A percentile compares a stretch with the other conserved stretches of the same genome.
Evolutionary conservation across 2,888 invertebrate genomes (phyloP).

Genomic region (Deilephila elpenor): DNA sequence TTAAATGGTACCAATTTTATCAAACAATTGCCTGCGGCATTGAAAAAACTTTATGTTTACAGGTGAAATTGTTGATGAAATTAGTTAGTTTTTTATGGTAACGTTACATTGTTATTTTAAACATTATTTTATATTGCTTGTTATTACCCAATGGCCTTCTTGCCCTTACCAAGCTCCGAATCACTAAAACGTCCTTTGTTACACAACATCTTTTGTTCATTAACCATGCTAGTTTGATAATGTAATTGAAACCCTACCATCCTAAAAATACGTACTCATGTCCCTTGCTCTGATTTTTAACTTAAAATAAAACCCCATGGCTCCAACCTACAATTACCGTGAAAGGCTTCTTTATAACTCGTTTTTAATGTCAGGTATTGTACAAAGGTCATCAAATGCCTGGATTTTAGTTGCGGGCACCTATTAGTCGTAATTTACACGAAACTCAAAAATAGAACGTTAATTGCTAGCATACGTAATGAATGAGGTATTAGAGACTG

Average conservation of each 20-base stretch:
- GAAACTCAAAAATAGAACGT: slow-evolving; percentile 30
- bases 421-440: slow-evolving; percentile 33
- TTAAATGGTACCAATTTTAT: too few species aligned
- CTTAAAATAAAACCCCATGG: background rate
- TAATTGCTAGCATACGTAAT: slow-evolving; percentile 33
- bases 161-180: too few species aligned
- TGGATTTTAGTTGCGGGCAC: slow-evolving; percentile 24
- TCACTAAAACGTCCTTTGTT: too few species aligned
- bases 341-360: slow-evolving; percentile 1
- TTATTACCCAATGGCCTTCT: too few species aligned
- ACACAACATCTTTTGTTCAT: too few species aligned
- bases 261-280: background rate
- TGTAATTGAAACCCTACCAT: background rate
- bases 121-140: too few species aligned
- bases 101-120: too few species aligned
- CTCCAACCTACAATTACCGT: slow-evolving; percentile 1
- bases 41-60: too few species aligned
- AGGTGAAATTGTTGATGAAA: too few species aligned
- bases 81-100: too few species aligned
- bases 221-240: background rate
- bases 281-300: background rate
- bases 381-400: slow-evolving; percentile 22
- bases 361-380: background rate
- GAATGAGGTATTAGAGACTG: background rate
- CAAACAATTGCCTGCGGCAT: too few species aligned